phyloP scores from a whole-genome alignment of 2,797 vertebrate genomes.

The Spea hammondii region DNA sequence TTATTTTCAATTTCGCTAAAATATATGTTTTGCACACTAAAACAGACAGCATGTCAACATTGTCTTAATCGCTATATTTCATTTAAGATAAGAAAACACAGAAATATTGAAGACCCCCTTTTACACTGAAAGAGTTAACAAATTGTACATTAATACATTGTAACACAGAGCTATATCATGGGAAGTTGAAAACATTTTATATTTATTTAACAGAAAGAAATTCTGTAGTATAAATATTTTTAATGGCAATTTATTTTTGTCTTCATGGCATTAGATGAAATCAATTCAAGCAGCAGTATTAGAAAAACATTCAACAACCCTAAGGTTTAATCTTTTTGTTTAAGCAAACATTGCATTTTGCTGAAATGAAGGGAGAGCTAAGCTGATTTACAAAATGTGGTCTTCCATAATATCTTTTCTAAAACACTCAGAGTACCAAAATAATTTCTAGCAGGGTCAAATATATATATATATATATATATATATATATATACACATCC shows the following conservation, averaged over 20 bases:
- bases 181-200: no score
- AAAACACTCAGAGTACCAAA: conserved; percentile 23
- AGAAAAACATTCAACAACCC: background rate
- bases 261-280: background rate
- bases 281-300: background rate
- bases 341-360: conserved; percentile 25
- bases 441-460: conserved; percentile 31
- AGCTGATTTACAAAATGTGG: conserved; percentile 41
- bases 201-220: no score
- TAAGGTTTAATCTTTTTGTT: conserved; percentile 27
- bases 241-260: background rate
- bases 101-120: no score
- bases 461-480: background rate
- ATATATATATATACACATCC: background rate
- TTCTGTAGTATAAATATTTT: background rate
- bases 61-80: no score
- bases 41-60: no score
- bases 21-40: no score
- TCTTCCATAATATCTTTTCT: conserved; percentile 28
- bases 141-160: no score
- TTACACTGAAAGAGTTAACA: no score
- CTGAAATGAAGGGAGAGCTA: conserved; percentile 38
- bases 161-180: no score
- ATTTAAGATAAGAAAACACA: no score
- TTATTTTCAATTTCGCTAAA: no score